These are phyloP conservation scores for Mycteria americana DNA, from an alignment of 2,797 vertebrate species.

Conservation along the genomic window DNA sequence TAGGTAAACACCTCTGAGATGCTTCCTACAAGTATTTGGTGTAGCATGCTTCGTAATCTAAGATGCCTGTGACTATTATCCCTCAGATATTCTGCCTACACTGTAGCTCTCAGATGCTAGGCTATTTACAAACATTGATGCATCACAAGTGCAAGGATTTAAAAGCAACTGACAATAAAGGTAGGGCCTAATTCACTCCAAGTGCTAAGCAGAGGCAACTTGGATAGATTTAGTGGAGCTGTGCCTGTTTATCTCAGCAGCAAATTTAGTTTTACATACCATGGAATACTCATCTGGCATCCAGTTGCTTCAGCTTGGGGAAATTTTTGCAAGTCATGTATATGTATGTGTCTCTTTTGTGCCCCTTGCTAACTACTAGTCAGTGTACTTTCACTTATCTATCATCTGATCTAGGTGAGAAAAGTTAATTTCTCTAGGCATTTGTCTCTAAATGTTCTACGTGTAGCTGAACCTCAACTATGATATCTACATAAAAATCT, in stretches of 20 bases:
- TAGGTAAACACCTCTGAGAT: background rate
- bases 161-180: background rate
- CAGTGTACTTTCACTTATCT: background rate
- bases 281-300: background rate
- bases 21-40: background rate
- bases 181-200: conserved; percentile 2
- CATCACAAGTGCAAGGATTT: background rate
- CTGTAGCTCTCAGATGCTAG: background rate
- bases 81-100: background rate
- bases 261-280: conserved; percentile 15
- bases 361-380: background rate
- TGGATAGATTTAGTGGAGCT: conserved; percentile 16
- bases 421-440: background rate
- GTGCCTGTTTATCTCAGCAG: conserved; percentile 14
- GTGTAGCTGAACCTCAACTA: background rate
- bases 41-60: background rate
- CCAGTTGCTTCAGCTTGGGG: background rate
- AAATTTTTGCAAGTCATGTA: background rate
- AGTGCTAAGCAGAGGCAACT: conserved; percentile 4
- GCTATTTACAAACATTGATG: conserved; percentile 6
- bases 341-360: background rate
- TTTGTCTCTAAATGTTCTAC: background rate
- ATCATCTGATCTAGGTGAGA: background rate
- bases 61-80: background rate
- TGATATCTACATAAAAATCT: background rate